Evolutionary conservation across 2,888 invertebrate genomes (phyloP), one percentile per base, ranked within the genome.

Genomic region (Hirtodrosophila trivittata): DNA sequence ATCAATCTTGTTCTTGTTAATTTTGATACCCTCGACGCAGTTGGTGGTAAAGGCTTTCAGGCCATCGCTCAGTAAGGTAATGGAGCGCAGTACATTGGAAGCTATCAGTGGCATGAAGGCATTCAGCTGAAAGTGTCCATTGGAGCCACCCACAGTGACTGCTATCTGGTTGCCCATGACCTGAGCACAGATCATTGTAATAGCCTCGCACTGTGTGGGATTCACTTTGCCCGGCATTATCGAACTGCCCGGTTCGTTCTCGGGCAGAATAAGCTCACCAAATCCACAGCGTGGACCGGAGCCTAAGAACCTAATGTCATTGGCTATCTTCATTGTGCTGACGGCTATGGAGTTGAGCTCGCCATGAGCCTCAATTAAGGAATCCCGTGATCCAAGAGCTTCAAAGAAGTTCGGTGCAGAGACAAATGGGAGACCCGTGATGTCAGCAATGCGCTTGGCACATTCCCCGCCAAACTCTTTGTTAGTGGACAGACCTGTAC

Each of bases 221-320:
- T 99, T 99, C 38, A 98, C 97, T 91, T 98, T 98, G 92, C 95
- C 98, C 16, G 99, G 99, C 99, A 99, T 99, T 74, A 99, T 98
- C 2, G 98, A 98, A 84, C 97, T 97, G 1, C 98, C 98, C 0
- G 98, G 98, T 88, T 99, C 99, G 90, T 98, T 98, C 92, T 98
- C 98, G 0, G 99, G 99, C 68, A 99, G 92, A 37, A 93, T 92
- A 0, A 99, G 92, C 91, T 99, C 99, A 1, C 95, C 98, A 0
- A 99, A 92, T 0, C 99, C 99, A 88, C 98, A 98, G 13, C 99
- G 93, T 0, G 99, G 99, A 0, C 99, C 99, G 0, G 98, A 98
- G 0, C 95, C 98, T 69, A 99, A 92, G 88, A 98, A 94, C 7
- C 94, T 92, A 74, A 96, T 94, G 91, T 99, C 99, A 91, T 98